These are phyloP conservation scores for Lytechinus pictus DNA, from an alignment of 35 echinoderm and acorn worm genomes.

Conservation along the genomic window DNA sequence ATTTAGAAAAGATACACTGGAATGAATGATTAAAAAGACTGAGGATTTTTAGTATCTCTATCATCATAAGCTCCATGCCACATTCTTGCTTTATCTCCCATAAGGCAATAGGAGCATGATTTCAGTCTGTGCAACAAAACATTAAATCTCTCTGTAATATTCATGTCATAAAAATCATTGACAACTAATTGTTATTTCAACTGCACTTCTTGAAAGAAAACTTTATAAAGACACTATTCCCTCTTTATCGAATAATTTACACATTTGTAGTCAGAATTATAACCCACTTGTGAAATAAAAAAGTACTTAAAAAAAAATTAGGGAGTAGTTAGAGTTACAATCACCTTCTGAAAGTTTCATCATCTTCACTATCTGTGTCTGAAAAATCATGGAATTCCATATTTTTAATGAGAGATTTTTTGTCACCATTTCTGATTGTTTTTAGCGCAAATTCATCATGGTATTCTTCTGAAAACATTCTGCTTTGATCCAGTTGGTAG, in stretches of 20 bases:
- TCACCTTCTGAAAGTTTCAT: slow-evolving; percentile 55
- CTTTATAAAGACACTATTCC: background rate
- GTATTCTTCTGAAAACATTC: slow-evolving; percentile 89
- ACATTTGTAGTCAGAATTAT: background rate
- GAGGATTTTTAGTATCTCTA: too few relatives aligned
- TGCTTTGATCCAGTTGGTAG: slow-evolving; percentile 83
- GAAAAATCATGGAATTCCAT: slow-evolving; percentile 84
- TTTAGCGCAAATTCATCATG: slow-evolving; percentile 77
- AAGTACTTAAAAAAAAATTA: background rate
- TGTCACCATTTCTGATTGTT: slow-evolving; percentile 56
- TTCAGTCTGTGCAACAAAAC: too few relatives aligned
- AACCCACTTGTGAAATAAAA: background rate
- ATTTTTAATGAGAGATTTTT: slow-evolving; percentile 60
- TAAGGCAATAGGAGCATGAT: too few relatives aligned
- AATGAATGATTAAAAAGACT: too few relatives aligned
- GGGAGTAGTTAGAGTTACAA: background rate
- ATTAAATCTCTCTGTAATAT: too few relatives aligned
- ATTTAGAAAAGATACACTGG: too few relatives aligned
- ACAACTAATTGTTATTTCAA: background rate
- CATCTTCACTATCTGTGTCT: slow-evolving; percentile 70
- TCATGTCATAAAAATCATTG: too few relatives aligned
- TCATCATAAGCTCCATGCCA: too few relatives aligned
- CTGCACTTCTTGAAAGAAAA: background rate
- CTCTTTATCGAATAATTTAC: background rate
- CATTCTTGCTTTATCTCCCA: too few relatives aligned